Percentiles rank a stretch among this genome's conserved stretches.
Evolutionary conservation across 2,888 invertebrate species (phyloP).

Genomic region (Masnerella sp.): DNA sequence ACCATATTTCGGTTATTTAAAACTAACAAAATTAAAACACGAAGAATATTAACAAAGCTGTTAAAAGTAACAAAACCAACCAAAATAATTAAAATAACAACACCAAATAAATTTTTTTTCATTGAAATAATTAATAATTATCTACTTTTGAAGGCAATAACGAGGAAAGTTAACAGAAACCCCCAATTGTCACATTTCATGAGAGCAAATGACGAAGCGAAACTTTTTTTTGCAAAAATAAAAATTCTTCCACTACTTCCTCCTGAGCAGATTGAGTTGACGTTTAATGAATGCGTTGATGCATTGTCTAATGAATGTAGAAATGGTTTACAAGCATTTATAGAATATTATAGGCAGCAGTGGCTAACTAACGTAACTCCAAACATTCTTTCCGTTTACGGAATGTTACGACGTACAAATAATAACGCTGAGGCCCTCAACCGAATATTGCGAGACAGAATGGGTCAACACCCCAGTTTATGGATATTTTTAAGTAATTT

Average conservation of each 20-base stretch:
- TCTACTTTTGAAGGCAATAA: too few relatives aligned
- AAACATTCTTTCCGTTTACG: neutral
- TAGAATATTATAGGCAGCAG: neutral
- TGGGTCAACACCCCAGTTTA: neutral
- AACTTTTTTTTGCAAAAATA: neutral
- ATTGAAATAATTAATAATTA: too few relatives aligned
- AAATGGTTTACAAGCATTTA: neutral
- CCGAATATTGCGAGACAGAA: slow-evolving; percentile 1
- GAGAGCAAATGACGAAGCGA: neutral
- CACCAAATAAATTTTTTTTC: too few relatives aligned
- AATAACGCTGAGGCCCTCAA: slow-evolving; percentile 4
- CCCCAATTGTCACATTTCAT: neutral
- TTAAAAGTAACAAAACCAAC: too few relatives aligned
- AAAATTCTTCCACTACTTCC: neutral
- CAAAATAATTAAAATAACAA: too few relatives aligned
- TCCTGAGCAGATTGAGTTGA: neutral
- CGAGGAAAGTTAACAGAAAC: too few relatives aligned
- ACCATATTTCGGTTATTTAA: too few relatives aligned
- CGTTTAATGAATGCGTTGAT: neutral
- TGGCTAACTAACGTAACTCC: neutral
- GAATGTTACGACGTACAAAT: neutral
- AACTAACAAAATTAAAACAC: too few relatives aligned
- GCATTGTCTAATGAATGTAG: neutral
- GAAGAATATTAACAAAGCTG: too few relatives aligned
- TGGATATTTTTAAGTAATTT: neutral